Base-by-base conservation (phyloP, 2,797 vertebrate genomes). In the Catamblyrhynchus diadema region DNA sequence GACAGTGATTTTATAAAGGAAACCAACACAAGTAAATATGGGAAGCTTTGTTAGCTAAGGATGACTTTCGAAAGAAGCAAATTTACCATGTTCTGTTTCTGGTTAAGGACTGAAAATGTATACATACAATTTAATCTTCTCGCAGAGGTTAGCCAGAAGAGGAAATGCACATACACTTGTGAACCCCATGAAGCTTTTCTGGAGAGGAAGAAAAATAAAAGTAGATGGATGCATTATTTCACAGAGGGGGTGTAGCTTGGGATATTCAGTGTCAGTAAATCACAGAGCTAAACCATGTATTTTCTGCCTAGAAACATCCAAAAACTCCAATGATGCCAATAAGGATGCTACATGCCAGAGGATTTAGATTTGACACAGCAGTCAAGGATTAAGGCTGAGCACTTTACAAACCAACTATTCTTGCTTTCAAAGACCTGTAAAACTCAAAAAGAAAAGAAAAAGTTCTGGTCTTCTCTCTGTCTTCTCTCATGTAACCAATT, bases 111-210 rank as follows among this genome's bases (percentile, higher is more conserved):
- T 53, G 59, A 77, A 88, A 85, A 70, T 42, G 33, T 15, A 93
- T 96, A 98, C 98, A 2, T 97, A 98, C 98, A 62, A 47, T 93
- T 97, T 88, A 42, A 98, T 97, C 95, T 96, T 94, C 94, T 97
- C 91, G 59, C 98, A 98, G 71, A 98, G 95, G 78, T 95, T 95
- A 79, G 64, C 74, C 96, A 98, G 88, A 87, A 93, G 84, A 19
- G 98, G 98, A 91, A 98, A 93, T 4, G 96, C 90, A 91, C 98
- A 98, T 53, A 98, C n/a, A 80, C 48, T 74, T n/a, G 86, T 93
- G 74, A 94, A 69, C 5, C 79, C 81, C 72, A n/a, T 48, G 32
- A 86, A 57, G 45, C 73, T 92, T 87, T 96, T 94, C 98, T 98
- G 93, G 65, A 94, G 19, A 37, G 69, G 81, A 51, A 93, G 32